Evolutionary conservation across 92 coral and sea anemone genomes (phyloP), one percentile per base, ranked within the genome.

Genomic region (Porites lobata): DNA sequence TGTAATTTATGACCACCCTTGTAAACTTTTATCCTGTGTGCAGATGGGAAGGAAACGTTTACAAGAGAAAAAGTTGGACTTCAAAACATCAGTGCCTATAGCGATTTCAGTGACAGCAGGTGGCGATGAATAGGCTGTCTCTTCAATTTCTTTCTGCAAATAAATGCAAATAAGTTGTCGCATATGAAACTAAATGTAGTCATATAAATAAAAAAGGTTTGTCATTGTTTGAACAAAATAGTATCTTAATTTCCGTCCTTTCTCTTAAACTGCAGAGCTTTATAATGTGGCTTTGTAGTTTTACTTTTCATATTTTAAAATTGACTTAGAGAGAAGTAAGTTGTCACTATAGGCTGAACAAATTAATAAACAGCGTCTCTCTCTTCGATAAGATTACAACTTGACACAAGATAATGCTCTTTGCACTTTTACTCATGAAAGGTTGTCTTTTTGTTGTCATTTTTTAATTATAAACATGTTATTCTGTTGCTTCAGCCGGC

Each of bases 161-260:
- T 29, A 22, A 14, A 56, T 13, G 32, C 58, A 56, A 74, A 24
- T 38, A 52, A 15, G 66, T 26, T 53, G 12, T 8, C 24, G 29
- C 13, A 56, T 56, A 54, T 54, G 59, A 54, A 54, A 54, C 10
- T 54, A 54, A 54, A 7, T 54, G 0, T 13, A 56, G 15, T 10
- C 38, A 14, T 2, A 38, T 38, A 77, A 43, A 9, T 75, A 29
- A 26, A 17, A 61, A 77, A 21, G 14, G 15, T 76, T 56, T 14
- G 68, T 56, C 61, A 76, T 43, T 76, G 68, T 61, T 59, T 77
- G 26, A 57, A 76, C 21, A 58, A 21, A 56, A 59, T 50, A 21
- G 47, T 57, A 29, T 59, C 66, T 59, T 13, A 56, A 56, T 56
- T 56, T 56, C 61, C 61, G 61, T 14, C 2, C 61, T 56, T 56